Evolutionary conservation across 2,113 vertebrate species (phyloP).

Genomic region (Callithrix jacchus): DNA sequence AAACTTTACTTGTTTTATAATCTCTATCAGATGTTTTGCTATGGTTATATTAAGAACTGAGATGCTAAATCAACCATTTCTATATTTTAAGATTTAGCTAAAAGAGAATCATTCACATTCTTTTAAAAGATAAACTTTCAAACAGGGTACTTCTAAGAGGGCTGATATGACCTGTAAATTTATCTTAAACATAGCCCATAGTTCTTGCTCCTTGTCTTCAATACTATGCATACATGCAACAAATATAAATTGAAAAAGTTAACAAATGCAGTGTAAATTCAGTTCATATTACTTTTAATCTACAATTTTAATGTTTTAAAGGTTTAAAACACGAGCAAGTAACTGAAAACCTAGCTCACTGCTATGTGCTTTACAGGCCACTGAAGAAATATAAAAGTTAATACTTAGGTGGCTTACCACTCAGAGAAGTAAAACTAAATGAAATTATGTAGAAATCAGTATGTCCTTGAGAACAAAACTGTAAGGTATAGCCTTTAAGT

Average conservation of each 20-base stretch:
- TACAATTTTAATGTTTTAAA: background rate
- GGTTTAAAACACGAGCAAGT: background rate
- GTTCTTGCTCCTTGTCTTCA: background rate
- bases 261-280: background rate
- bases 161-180: background rate
- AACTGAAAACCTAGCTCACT: constrained; percentile 2
- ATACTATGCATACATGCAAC: background rate
- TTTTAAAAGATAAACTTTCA: constrained; percentile 31
- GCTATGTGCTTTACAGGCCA: background rate
- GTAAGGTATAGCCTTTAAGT: background rate
- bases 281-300: background rate
- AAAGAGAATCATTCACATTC: background rate
- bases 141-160: background rate
- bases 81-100: constrained; percentile 26
- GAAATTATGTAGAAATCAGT: background rate
- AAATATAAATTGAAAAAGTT: background rate
- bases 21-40: constrained; percentile 16
- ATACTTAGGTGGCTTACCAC: background rate
- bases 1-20: constrained; percentile 45
- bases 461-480: background rate
- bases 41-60: background rate
- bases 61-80: background rate
- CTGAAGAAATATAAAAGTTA: background rate
- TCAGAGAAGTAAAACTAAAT: background rate
- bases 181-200: background rate